Percentiles rank a stretch among this genome's conserved stretches.
These are phyloP conservation scores for Patella caerulea DNA, from an alignment of 2,888 invertebrate species.

Conservation along the genomic window DNA sequence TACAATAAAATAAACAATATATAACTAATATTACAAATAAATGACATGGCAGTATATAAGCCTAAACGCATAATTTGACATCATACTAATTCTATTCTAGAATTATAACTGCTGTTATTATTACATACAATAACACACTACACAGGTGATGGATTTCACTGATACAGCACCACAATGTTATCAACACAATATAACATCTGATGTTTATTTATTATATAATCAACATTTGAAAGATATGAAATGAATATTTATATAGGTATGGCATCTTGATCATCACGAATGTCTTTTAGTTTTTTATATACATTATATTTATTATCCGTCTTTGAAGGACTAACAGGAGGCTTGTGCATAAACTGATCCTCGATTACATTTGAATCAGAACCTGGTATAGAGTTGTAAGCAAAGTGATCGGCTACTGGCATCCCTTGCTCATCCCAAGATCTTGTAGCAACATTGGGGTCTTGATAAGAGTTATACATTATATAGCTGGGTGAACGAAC, in stretches of 20 bases:
- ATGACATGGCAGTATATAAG: no score
- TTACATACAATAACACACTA: no score
- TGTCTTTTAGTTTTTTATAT: conserved; percentile 22
- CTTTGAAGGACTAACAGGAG: conserved; percentile 17
- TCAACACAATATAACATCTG: no score
- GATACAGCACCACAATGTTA: no score
- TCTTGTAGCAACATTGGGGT: neutral
- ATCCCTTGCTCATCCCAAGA: conserved; percentile 24
- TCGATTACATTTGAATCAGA: conserved; percentile 24
- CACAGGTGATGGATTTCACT: no score
- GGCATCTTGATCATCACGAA: conserved; percentile 27
- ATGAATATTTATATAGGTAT: conserved; percentile 19
- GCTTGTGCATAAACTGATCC: conserved; percentile 30
- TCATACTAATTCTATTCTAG: no score
- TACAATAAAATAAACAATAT: no score
- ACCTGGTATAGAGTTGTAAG: conserved; percentile 21
- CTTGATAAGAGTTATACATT: conserved; percentile 5
- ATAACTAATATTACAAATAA: no score
- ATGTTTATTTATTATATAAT: no score
- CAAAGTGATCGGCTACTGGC: conserved; percentile 20
- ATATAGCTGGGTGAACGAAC: conserved; percentile 6
- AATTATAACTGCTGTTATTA: no score
- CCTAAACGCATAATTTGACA: no score
- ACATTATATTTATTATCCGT: conserved; percentile 2
- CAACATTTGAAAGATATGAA: no score